These are phyloP conservation scores for Harpalus rufipes DNA, from an alignment of 2,888 invertebrate genomes.

Conservation along the genomic window DNA sequence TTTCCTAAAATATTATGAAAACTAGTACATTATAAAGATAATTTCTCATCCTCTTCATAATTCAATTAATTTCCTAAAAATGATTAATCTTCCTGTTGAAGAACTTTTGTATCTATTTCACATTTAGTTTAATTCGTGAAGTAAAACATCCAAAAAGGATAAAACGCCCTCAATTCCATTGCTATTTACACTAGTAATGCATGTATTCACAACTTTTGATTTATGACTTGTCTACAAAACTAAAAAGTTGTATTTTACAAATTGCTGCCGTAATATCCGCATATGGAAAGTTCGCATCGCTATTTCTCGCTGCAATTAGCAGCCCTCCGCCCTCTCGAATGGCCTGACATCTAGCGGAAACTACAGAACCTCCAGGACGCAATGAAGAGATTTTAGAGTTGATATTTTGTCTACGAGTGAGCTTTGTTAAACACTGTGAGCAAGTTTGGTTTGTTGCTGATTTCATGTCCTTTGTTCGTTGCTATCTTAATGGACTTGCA, in stretches of 20 bases:
- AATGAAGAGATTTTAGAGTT: neutral
- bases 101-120: neutral
- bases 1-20: too few relatives aligned
- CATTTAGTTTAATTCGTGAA: neutral
- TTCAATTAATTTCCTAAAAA: too few relatives aligned
- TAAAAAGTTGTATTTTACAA: slow-evolving; percentile 51
- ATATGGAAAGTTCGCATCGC: slow-evolving; percentile 15
- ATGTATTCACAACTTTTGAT: slow-evolving; percentile 39
- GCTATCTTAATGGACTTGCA: neutral
- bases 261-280: slow-evolving; percentile 34
- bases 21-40: too few relatives aligned
- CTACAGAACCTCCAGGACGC: neutral
- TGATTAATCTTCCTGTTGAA: neutral
- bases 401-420: neutral
- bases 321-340: neutral
- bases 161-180: neutral
- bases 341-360: too few relatives aligned
- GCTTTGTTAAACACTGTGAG: neutral
- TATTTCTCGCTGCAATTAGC: slow-evolving; percentile 25
- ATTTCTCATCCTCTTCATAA: too few relatives aligned
- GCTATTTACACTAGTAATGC: slow-evolving; percentile 41
- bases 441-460: neutral
- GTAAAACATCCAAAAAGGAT: neutral
- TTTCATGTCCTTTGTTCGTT: neutral
- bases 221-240: slow-evolving; percentile 47